Evolutionary conservation across 2,113 vertebrate genomes (phyloP), one percentile per base, ranked within the genome.

Genomic region (Seriola quinqueradiata): DNA sequence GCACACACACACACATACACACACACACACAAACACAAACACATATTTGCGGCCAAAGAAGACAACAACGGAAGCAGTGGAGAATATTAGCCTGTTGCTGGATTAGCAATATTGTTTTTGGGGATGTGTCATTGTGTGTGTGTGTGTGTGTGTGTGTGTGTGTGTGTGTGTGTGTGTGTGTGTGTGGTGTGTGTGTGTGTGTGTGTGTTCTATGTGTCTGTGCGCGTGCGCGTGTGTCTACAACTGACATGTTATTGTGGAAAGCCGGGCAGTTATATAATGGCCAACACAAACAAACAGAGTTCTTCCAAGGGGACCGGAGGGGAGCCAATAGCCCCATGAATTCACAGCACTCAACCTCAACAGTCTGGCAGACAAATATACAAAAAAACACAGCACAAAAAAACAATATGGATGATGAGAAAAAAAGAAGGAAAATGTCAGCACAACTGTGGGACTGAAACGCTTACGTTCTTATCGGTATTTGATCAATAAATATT

Each of bases 231-330:
- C 50, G 61, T 74, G 63, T 52, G 76, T 57, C 65, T 58, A 25
- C 60, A 74, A 63, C 66, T 88, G 84, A 87, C 74, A 78, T 82
- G 80, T 74, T 89, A 79, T 89, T 83, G 72, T 75, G 71, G 75
- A 82, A 79, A 89, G 87, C 63, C 36, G 61, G 84, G 71, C 70
- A 63, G 81, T 92, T 90, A 92, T 88, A 84, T 90, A 92, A 93
- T 64, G 82, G 77, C 88, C 87, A 91, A 89, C 78, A 90, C 88
- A 92, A 93, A 92, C 91, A 94, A 92, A 93, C 89, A 88, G 23
- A 86, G 84, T 70, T 68, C 65, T 85, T 90, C 79, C 74, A 84
- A 82, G 75, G 28, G 69, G 81, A 90, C 59, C 68, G 50, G 85
- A 70, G 50, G n/a, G 69, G 77, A 85, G 79, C 86, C 90, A 91